These are phyloP conservation scores for Erebia aethiops DNA, from an alignment of 2,888 invertebrate genomes.

Conservation along the genomic window DNA sequence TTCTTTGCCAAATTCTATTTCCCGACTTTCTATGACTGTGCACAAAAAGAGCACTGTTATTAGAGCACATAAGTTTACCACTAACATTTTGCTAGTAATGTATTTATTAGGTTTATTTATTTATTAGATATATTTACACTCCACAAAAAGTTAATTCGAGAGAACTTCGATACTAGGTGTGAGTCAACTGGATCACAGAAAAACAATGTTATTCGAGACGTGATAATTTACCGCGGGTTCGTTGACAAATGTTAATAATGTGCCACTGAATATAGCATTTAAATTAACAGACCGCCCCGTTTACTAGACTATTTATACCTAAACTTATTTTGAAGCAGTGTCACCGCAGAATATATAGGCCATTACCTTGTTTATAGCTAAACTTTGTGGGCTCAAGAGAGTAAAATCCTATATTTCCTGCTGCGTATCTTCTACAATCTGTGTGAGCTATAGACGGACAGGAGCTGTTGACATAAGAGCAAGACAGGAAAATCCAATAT, in stretches of 20 bases:
- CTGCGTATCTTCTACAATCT: not conserved
- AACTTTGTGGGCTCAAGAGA: too few relatives aligned
- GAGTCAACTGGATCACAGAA: not conserved
- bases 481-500: too few relatives aligned
- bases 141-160: not conserved
- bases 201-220: not conserved
- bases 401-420: too few relatives aligned
- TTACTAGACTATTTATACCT: too few relatives aligned
- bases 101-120: not conserved
- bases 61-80: not conserved
- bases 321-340: too few relatives aligned
- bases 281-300: too few relatives aligned
- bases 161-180: not conserved
- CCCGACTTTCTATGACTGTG: not conserved
- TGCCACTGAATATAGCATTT: not conserved
- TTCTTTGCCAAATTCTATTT: not conserved
- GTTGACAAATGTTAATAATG: not conserved
- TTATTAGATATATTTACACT: not conserved
- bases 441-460: not conserved
- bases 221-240: not conserved
- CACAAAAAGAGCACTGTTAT: not conserved
- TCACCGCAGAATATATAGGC: too few relatives aligned
- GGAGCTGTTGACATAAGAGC: too few relatives aligned
- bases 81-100: not conserved
- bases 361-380: too few relatives aligned